Evolutionary conservation across 1,140 invertebrate genomes (phyloP).

Genomic region (Berghia stephanieae): DNA sequence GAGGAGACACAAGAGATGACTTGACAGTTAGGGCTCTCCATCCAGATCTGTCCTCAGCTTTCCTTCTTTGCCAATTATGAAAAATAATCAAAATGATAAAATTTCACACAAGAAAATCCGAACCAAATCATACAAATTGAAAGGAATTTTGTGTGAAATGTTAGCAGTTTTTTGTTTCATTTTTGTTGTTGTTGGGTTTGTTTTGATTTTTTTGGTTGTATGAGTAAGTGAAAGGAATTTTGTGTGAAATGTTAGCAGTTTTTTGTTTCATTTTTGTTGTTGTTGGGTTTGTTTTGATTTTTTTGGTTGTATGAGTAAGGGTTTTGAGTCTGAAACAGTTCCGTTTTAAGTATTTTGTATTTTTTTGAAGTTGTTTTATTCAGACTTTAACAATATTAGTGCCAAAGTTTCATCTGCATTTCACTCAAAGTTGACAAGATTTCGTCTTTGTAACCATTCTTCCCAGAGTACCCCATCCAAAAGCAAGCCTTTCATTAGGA

Average conservation of each 20-base stretch:
- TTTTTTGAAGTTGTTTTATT: background rate
- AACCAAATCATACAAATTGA: no score
- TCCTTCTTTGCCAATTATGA: background rate
- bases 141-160: no score
- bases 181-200: no score
- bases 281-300: background rate
- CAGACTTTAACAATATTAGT: background rate
- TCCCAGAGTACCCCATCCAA: constrained; percentile 41
- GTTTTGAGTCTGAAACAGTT: background rate
- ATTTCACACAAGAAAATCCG: background rate
- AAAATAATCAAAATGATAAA: background rate
- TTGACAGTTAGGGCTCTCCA: no score
- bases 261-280: no score
- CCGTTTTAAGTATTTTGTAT: background rate
- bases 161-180: no score
- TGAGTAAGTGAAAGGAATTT: no score
- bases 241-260: no score
- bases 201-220: background rate
- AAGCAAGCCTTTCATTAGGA: constrained; percentile 64
- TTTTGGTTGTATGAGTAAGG: background rate
- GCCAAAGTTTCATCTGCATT: background rate
- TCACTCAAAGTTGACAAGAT: background rate
- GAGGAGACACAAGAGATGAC: no score
- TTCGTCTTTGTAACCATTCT: constrained; percentile 19
- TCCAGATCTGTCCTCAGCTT: no score